Base-by-base conservation (phyloP, 2,888 invertebrate species). In the Agrilus cyanescens region DNA sequence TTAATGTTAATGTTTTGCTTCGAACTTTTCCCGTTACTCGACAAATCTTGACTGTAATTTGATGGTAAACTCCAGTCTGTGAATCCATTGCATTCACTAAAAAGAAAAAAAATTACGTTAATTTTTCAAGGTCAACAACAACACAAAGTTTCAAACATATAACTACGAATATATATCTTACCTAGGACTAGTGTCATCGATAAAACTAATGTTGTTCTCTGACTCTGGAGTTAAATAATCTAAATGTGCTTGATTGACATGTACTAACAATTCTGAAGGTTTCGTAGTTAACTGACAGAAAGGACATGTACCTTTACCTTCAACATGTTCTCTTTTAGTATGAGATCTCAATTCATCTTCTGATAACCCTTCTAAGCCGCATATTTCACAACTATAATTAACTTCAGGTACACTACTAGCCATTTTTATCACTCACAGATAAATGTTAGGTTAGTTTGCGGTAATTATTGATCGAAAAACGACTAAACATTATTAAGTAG, bases 221-320 rank as follows among this genome's bases (percentile, higher is more conserved):
- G 80, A 75, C 59, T 85, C 85, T 1, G 86, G 86, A 35, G 85
- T 86, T 38, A 86, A 66, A 59, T 83, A 85, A 60, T 87, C 85
- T 50, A 87, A 71, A 66, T 89, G 89, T n/a, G 82, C 85, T 52
- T 80, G 78, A 62, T 87, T 86, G 2, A 88, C 87, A 60, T 88
- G 89, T 2, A 81, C 69, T 48, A 84, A 69, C 55, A 89, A 76
- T 57, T 86, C 85, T 4, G 80, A 77, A 14, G 82, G 79, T 10
- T 82, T 79, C 47, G 78, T 76, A 12, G 78, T 76, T 49, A 85
- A 74, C 60, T 85, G 84, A 63, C 89, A 88, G 60, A 88, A 85
- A 1, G 88, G 88, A 58, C 88, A 88, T 38, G 81, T 80, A 8
- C 81, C 80, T 48, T 80, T 76, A 1, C 85, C 85, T 47, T 84